These are phyloP conservation scores for Apistogramma diplotaenia DNA, from an alignment of 2,113 vertebrate species.

Conservation along the genomic window DNA sequence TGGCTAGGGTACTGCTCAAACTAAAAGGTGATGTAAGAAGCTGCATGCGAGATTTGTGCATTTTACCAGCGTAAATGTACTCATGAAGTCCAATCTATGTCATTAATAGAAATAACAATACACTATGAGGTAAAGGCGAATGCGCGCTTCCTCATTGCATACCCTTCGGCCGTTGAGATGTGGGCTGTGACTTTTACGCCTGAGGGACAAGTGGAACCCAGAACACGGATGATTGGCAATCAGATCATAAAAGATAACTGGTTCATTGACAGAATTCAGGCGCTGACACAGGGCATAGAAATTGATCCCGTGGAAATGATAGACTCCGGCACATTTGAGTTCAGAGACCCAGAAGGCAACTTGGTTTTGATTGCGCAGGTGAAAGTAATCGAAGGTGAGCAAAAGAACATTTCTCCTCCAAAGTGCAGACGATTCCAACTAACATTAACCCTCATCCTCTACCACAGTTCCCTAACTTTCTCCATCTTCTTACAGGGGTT, in stretches of 20 bases:
- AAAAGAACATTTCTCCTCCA: neutral
- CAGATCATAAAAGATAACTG: fast-evolving
- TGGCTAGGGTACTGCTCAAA: neutral
- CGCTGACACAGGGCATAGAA: fast-evolving
- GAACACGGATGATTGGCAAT: neutral
- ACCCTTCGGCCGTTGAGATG: fast-evolving
- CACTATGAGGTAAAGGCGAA: fast-evolving
- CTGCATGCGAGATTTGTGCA: neutral
- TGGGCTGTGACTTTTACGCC: slow-evolving; percentile 11
- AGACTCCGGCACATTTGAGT: slow-evolving; percentile 33
- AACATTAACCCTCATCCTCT: neutral
- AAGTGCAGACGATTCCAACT: neutral
- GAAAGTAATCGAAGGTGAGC: neutral
- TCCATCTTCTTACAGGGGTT: neutral
- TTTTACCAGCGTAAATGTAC: neutral
- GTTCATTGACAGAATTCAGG: fast-evolving
- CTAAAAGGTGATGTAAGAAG: slow-evolving; percentile 37
- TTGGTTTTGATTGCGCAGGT: neutral
- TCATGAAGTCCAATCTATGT: neutral
- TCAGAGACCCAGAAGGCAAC: slow-evolving; percentile 25
- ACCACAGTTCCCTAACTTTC: neutral
- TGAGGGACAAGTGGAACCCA: fast-evolving
- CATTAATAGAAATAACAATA: neutral
- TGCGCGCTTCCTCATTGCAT: fast-evolving
- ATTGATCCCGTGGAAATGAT: fast-evolving